Evolutionary conservation across 1,140 invertebrate genomes (phyloP).

Genomic region (Drosophila melanica): DNA sequence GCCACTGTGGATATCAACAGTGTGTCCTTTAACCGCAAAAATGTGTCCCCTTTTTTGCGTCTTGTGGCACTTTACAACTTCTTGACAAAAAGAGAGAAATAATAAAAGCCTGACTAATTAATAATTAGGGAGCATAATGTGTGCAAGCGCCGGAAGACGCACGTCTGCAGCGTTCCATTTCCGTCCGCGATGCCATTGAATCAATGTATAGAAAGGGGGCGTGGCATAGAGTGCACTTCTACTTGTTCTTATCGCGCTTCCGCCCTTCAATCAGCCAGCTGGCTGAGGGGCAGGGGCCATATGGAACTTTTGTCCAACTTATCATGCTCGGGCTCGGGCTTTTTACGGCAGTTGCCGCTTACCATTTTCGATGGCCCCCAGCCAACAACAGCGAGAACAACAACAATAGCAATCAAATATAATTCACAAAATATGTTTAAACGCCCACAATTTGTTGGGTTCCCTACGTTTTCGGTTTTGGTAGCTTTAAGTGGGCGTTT

Average conservation of each 20-base stretch:
- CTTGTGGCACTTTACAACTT: background rate
- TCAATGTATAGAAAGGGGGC: background rate
- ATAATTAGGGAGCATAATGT: constrained; percentile 32
- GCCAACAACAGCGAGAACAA: constrained; percentile 7
- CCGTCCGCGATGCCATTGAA: constrained; percentile 2
- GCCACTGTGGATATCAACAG: background rate
- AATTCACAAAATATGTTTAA: constrained; percentile 75
- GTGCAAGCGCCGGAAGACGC: constrained; percentile 12
- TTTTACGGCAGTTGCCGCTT: constrained; percentile 12
- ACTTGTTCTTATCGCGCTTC: constrained; percentile 37
- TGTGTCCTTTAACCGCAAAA: background rate
- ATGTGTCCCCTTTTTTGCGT: background rate
- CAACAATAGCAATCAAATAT: constrained; percentile 71
- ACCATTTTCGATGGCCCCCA: constrained; percentile 3
- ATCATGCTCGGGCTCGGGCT: constrained; percentile 1
- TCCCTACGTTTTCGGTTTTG: constrained; percentile 5
- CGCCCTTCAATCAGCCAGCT: constrained; percentile 28
- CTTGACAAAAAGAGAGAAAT: background rate
- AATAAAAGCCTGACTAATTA: constrained; percentile 22
- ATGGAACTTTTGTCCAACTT: constrained; percentile 4
- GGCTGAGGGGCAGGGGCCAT: background rate
- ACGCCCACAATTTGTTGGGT: constrained; percentile 62
- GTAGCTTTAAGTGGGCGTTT: constrained; percentile 15
- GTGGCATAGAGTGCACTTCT: background rate
- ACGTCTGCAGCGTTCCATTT: background rate